Evolutionary conservation across 2,888 invertebrate genomes (phyloP).

Genomic region (Drosophila yooni): DNA sequence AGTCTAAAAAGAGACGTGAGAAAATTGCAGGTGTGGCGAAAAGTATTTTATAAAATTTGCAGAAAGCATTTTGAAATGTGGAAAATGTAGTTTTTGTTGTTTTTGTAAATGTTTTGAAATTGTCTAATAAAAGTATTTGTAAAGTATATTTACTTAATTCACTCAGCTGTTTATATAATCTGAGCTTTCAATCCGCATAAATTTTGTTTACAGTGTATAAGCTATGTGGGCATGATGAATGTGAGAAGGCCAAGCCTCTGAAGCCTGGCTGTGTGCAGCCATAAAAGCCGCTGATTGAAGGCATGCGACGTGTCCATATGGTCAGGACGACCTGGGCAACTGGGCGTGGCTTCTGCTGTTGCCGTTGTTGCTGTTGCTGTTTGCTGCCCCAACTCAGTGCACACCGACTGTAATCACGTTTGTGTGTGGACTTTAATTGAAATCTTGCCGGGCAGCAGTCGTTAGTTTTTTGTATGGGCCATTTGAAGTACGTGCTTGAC

Average conservation of each 20-base stretch:
- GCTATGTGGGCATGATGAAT: constrained; percentile 4
- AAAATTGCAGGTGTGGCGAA: neutral
- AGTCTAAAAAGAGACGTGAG: neutral
- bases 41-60: neutral
- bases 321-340: constrained; percentile 24
- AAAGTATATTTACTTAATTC: neutral
- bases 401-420: constrained; percentile 33
- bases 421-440: constrained; percentile 64
- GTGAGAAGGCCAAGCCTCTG: constrained; percentile 52
- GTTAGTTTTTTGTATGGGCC: constrained; percentile 50
- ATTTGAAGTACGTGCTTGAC: constrained; percentile 74
- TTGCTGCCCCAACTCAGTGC: neutral
- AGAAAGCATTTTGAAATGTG: neutral
- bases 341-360: constrained; percentile 4
- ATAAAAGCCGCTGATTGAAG: constrained; percentile 61
- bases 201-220: constrained; percentile 35
- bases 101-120: neutral
- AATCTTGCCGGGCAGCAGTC: constrained; percentile 62
- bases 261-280: constrained; percentile 29
- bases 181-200: neutral
- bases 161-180: neutral
- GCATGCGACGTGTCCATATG: constrained; percentile 60
- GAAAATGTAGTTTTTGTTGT: neutral
- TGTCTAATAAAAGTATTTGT: neutral
- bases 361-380: neutral